phyloP scores from a whole-genome alignment of 37 sponge, comb jelly and placozoan genomes.

The Theonella swinhoei region DNA sequence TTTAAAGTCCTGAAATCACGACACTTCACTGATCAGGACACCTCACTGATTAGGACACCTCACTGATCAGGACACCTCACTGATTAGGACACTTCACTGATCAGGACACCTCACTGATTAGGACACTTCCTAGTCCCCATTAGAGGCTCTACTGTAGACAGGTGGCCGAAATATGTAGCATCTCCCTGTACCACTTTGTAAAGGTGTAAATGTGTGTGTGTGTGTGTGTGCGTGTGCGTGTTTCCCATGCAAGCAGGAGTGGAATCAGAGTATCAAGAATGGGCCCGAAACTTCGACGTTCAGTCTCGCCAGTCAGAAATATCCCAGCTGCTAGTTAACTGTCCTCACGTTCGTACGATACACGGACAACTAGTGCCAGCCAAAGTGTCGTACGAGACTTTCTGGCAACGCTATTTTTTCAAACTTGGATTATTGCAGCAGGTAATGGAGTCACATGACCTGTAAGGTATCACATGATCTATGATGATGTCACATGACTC shows the following conservation, averaged over 20 bases:
- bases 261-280: slow-evolving; percentile 24
- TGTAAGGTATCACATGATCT: background rate
- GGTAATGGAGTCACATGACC: slow-evolving; percentile 11
- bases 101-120: too few species aligned
- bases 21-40: too few species aligned
- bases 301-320: slow-evolving; percentile 56
- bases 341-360: slow-evolving; percentile 41
- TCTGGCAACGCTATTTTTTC: slow-evolving; percentile 75
- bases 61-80: too few species aligned
- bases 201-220: background rate
- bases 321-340: slow-evolving; percentile 59
- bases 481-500: background rate
- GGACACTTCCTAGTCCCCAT: too few species aligned
- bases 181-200: background rate
- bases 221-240: background rate
- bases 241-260: too few species aligned
- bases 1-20: too few species aligned
- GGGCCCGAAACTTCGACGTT: slow-evolving; percentile 55
- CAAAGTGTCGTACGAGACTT: slow-evolving; percentile 65
- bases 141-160: too few species aligned
- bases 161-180: background rate
- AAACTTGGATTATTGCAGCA: slow-evolving; percentile 43
- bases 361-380: slow-evolving; percentile 76
- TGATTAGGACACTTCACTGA: too few species aligned
- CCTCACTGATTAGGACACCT: too few species aligned